Conservation (phyloP, 2,797 vertebrate genomes). For the Ispidina lecontei region DNA sequence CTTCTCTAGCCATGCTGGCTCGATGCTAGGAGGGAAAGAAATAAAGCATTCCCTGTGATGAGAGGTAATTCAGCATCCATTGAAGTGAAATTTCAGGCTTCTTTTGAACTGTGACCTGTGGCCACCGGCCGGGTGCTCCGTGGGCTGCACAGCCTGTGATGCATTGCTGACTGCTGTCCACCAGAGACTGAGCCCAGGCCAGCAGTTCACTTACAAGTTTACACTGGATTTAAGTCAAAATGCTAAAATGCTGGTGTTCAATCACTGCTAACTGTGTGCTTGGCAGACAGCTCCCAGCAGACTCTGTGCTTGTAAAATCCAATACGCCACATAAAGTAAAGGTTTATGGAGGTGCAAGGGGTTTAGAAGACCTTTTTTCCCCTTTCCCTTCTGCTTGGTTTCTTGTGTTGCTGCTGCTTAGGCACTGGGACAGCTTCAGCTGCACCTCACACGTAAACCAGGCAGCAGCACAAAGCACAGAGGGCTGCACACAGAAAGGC, state of each 20-base stretch:
- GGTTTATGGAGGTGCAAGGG: constrained; percentile 8
- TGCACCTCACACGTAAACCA: fast-evolving
- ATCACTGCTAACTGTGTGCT: constrained; percentile 49
- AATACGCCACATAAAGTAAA: constrained; percentile 11
- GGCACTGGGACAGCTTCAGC: not conserved
- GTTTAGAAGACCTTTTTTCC: not conserved
- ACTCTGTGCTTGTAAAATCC: constrained; percentile 54
- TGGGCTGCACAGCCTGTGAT: not conserved
- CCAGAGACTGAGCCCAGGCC: constrained; percentile 52
- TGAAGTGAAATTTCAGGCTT: constrained; percentile 49
- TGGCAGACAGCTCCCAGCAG: constrained; percentile 63
- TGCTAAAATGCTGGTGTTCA: constrained; percentile 59
- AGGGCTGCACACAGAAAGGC: not conserved
- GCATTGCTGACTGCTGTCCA: constrained; percentile 39
- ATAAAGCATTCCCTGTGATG: constrained; percentile 8
- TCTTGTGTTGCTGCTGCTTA: not conserved
- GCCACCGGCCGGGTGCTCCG: not conserved
- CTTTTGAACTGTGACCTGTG: constrained; percentile 45
- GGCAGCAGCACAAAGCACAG: not conserved
- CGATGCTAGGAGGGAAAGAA: not conserved
- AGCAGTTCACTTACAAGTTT: constrained; percentile 56
- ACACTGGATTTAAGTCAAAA: constrained; percentile 68
- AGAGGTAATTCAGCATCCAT: constrained; percentile 27
- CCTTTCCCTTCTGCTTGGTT: not conserved
- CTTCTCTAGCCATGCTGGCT: not conserved